Percentiles rank a stretch among this genome's conserved stretches.
These are phyloP conservation scores for Jaculus jaculus DNA, from an alignment of 2,113 vertebrate species.

Conservation along the genomic window DNA sequence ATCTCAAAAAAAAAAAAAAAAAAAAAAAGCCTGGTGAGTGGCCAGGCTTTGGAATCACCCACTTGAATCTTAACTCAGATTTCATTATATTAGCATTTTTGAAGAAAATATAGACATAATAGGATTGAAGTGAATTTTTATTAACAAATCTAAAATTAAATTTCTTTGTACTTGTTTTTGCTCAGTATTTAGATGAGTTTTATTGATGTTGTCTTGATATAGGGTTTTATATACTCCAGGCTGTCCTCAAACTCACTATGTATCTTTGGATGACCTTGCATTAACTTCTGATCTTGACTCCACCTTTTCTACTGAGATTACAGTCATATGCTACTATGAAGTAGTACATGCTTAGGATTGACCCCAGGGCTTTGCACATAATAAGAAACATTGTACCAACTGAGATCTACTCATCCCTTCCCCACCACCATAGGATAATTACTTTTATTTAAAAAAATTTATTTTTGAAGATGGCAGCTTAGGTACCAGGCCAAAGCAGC, in stretches of 20 bases:
- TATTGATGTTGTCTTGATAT: neutral
- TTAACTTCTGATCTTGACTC: too few relatives aligned
- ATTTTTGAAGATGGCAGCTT: too few relatives aligned
- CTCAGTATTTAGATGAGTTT: neutral
- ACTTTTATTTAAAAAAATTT: neutral
- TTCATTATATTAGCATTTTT: neutral
- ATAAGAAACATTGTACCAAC: neutral
- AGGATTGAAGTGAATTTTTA: neutral
- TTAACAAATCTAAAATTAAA: conserved; percentile 25
- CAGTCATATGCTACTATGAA: too few relatives aligned
- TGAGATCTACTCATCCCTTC: too few relatives aligned
- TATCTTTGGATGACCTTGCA: too few relatives aligned
- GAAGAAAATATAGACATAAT: conserved; percentile 1
- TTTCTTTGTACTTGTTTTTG: neutral
- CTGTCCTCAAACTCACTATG: too few relatives aligned
- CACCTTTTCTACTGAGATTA: too few relatives aligned
- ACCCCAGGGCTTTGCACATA: neutral
- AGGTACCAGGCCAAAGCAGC: too few relatives aligned
- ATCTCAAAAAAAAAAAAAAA: too few relatives aligned
- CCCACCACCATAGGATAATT: neutral
- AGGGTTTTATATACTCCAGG: neutral
- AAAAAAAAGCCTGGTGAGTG: too few relatives aligned
- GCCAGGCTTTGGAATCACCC: neutral
- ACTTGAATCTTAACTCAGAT: neutral
- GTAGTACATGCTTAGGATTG: neutral